A percentile compares a stretch with the other conserved stretches of the same genome.
phyloP scores from a whole-genome alignment of 1,140 invertebrate species.

The Drosophila grimshawi region DNA sequence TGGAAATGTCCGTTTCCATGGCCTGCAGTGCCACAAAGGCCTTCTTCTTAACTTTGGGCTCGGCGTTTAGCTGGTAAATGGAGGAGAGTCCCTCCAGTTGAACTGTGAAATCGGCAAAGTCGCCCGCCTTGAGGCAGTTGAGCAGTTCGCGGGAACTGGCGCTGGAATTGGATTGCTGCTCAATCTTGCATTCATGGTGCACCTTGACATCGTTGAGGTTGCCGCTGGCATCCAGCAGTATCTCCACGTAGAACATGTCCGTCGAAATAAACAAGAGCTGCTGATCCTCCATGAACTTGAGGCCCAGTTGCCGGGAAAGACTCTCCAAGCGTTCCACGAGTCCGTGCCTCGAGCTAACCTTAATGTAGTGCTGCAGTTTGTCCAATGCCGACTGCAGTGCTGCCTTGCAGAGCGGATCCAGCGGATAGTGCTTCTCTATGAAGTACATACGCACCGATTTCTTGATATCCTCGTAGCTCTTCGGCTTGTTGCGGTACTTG shows the following conservation, averaged over 20 bases:
- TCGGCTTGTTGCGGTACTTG: slow-evolving; percentile 86
- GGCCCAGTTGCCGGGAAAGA: slow-evolving; percentile 93
- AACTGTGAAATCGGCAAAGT: slow-evolving; percentile 96
- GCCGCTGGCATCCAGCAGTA: slow-evolving; percentile 92
- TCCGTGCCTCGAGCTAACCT: slow-evolving; percentile 95
- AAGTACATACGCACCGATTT: slow-evolving; percentile 93
- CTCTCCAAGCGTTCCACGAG: slow-evolving; percentile 96
- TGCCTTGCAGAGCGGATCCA: slow-evolving; percentile 93
- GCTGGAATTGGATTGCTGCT: slow-evolving; percentile 88
- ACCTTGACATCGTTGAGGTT: slow-evolving; percentile 95
- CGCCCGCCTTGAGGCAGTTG: slow-evolving; percentile 90
- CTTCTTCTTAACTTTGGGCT: slow-evolving; percentile 97
- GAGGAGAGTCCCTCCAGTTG: slow-evolving; percentile 96
- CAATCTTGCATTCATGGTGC: slow-evolving; percentile 84
- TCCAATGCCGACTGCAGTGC: slow-evolving; percentile 96
- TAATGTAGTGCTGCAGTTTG: slow-evolving; percentile 96
- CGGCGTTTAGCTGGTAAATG: slow-evolving; percentile 97
- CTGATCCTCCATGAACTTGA: slow-evolving; percentile 82
- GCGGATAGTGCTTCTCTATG: slow-evolving; percentile 92
- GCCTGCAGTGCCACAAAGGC: slow-evolving; percentile 96
- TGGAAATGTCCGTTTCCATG: slow-evolving; percentile 95
- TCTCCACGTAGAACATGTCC: slow-evolving; percentile 98
- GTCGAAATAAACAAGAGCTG: slow-evolving; percentile 93
- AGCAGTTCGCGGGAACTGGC: slow-evolving; percentile 88
- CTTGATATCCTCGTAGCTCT: slow-evolving; percentile 92